Evolutionary conservation across 2,797 vertebrate genomes (phyloP), one percentile per base, ranked within the genome.

Genomic region (Lutjanus campechanus): DNA sequence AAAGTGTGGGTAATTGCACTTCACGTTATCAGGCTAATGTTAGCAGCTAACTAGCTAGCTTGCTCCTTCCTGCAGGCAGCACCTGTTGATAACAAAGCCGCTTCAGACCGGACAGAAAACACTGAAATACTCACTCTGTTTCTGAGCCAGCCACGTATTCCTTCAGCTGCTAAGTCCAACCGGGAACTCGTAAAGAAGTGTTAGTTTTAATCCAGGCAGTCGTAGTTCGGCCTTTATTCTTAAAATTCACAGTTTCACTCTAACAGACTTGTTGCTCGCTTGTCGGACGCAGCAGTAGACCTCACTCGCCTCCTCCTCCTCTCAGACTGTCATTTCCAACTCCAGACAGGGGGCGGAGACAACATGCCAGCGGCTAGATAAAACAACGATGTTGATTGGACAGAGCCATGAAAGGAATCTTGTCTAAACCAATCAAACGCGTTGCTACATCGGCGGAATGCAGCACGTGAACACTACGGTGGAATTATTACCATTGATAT

Each of bases 71-170:
- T 67, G 79, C 77, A 75, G 89, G 79, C 77, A 75, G 89, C 90
- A 94, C 92, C 91, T 94, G 92, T 92, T 93, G 92, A 92, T 86
- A 91, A 94, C 92, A 93, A 94, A 94, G 92, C 89, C 79, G 75
- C 81, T 85, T 82, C 77, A 70, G 64, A 60, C 17, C 63, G 12
- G 65, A 60, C 50, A 17, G 68, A 69, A 67, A 83, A 65, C 81
- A 43, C 46, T 22, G n/a, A 7, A 22, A 9, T 40, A 87, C 92
- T 93, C 81, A 93, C 93, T 68, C 29, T 17, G 69, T 46, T 8
- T 16, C 76, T 1, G 43, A 40, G 61, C 13, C 49, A 69, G 58
- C 64, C 59, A 1, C 56, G 10, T 3, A 2, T 53, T 64, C 50
- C 67, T 12, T 5, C 0, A 2, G 22, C 58, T 1, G 60, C 12